These are phyloP conservation scores for Habrosyne pyritoides DNA, from an alignment of 2,888 invertebrate species.

Conservation along the genomic window DNA sequence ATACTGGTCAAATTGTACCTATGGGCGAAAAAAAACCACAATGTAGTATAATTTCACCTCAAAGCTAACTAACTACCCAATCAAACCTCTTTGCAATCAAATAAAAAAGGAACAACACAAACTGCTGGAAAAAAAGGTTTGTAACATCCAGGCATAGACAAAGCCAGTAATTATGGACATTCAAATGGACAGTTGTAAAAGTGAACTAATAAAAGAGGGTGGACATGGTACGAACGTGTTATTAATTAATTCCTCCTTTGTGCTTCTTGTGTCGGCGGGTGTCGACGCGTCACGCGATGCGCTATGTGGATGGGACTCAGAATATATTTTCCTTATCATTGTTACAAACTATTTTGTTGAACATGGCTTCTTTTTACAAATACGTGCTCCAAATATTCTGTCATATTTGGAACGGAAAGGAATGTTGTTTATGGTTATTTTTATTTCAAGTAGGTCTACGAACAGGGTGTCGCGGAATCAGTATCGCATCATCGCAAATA, in stretches of 20 bases:
- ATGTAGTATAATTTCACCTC: too few relatives aligned
- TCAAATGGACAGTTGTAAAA: neutral
- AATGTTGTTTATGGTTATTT: too few relatives aligned
- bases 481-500: too few relatives aligned
- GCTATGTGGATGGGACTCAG: neutral
- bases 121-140: too few relatives aligned
- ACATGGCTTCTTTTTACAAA: neutral
- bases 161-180: neutral
- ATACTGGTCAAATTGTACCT: too few relatives aligned
- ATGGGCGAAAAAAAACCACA: too few relatives aligned
- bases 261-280: constrained; percentile 1
- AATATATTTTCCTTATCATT: too few relatives aligned
- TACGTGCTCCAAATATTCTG: neutral
- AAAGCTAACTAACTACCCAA: too few relatives aligned
- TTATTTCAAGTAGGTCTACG: too few relatives aligned
- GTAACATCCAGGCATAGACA: neutral
- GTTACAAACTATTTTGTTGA: neutral
- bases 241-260: neutral
- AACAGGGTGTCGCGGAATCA: too few relatives aligned
- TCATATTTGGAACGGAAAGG: neutral
- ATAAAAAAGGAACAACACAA: too few relatives aligned
- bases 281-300: neutral
- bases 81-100: too few relatives aligned
- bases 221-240: neutral
- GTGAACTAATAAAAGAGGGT: neutral